A percentile compares a stretch with the other conserved stretches of the same genome.
These are phyloP conservation scores for Lepisosteus osseus DNA, from an alignment of 2,113 vertebrate genomes.

Conservation along the genomic window DNA sequence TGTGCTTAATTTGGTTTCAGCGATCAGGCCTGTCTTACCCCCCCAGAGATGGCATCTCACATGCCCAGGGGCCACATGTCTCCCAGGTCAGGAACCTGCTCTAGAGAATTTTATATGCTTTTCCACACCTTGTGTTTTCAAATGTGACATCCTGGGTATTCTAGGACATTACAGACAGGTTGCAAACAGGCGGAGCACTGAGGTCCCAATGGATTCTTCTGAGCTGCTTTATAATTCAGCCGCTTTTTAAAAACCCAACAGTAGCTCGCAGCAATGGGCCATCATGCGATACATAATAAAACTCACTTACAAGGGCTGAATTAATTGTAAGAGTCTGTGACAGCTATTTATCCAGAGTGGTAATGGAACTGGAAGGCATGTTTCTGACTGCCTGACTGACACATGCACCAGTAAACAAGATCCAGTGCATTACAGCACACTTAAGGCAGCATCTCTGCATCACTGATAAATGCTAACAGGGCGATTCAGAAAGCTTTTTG, in stretches of 20 bases:
- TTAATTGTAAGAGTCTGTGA: conserved; percentile 24
- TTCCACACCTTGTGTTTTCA: too few species aligned
- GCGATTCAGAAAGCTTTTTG: not conserved
- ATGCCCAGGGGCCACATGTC: too few species aligned
- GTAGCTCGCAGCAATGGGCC: conserved; percentile 18
- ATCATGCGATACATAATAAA: conserved; percentile 16
- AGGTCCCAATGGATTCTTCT: conserved; percentile 16
- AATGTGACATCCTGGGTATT: not conserved
- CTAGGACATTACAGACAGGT: conserved; percentile 34
- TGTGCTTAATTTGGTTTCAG: too few species aligned
- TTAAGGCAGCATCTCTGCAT: conserved; percentile 16
- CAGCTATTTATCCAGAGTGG: conserved; percentile 22
- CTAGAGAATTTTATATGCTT: too few species aligned
- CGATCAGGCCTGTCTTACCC: too few species aligned
- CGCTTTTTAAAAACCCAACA: conserved; percentile 20
- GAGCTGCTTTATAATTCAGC: not conserved
- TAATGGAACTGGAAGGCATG: conserved; percentile 18
- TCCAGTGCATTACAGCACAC: conserved; percentile 6
- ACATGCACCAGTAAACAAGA: not conserved
- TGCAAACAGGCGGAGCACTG: conserved; percentile 25
- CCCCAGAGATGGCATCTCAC: too few species aligned
- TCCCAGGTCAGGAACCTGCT: too few species aligned
- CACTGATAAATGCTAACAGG: not conserved
- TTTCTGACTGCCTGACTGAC: not conserved
- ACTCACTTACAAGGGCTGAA: conserved; percentile 27